These are phyloP conservation scores for Caenorhabditis virilis DNA, from an alignment of 2,888 invertebrate species.

Conservation along the genomic window DNA sequence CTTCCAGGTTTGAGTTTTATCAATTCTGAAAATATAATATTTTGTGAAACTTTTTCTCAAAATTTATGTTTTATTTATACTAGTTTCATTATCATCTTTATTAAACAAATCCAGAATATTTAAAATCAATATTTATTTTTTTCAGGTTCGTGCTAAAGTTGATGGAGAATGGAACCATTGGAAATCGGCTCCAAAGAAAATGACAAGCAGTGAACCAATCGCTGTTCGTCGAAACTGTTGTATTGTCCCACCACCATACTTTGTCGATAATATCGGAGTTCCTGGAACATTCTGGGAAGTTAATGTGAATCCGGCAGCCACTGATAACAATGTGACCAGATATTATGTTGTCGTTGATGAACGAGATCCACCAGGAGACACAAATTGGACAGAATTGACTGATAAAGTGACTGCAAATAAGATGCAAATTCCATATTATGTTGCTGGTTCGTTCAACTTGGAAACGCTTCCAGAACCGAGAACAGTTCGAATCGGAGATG, in stretches of 20 bases:
- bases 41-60: no score
- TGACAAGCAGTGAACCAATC: slow-evolving; percentile 54
- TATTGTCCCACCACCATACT: slow-evolving; percentile 68
- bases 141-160: slow-evolving; percentile 65
- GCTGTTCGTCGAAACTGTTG: slow-evolving; percentile 60
- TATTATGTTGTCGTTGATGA: slow-evolving; percentile 69
- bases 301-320: slow-evolving; percentile 63
- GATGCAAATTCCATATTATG: slow-evolving; percentile 66
- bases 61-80: no score
- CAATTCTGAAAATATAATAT: no score
- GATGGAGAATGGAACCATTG: slow-evolving; percentile 67
- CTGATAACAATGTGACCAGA: slow-evolving; percentile 66
- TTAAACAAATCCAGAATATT: no score
- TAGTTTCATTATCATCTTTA: no score
- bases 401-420: slow-evolving; percentile 68
- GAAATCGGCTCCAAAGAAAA: slow-evolving; percentile 64
- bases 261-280: slow-evolving; percentile 64
- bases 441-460: slow-evolving; percentile 67
- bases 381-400: slow-evolving; percentile 67
- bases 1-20: slow-evolving; percentile 67
- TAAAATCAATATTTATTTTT: no score
- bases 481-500: slow-evolving; percentile 65
- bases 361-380: slow-evolving; percentile 67
- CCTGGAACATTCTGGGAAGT: slow-evolving; percentile 64
- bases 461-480: slow-evolving; percentile 63